Evolutionary conservation across 2,797 vertebrate genomes (phyloP).

Genomic region (Malacoctenus gilli): DNA sequence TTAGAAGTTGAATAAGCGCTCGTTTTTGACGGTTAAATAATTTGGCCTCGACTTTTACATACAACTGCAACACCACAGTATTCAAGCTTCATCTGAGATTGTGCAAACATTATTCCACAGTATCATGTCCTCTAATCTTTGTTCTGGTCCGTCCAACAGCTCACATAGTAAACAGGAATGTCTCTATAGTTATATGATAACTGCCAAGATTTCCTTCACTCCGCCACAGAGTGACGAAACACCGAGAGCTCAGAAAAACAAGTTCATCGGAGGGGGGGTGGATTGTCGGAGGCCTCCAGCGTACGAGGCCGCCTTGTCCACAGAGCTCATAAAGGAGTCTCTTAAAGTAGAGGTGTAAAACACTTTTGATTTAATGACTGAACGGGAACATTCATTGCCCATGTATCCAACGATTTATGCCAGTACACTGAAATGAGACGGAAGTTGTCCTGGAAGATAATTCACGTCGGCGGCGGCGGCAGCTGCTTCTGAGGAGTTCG

Average conservation of each 20-base stretch:
- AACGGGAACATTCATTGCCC: slow-evolving; percentile 39
- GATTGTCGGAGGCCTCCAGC: slow-evolving; percentile 49
- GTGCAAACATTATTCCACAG: slow-evolving; percentile 66
- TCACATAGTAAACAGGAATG: slow-evolving; percentile 71
- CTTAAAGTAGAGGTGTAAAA: too few relatives aligned
- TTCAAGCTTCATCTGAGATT: slow-evolving; percentile 49
- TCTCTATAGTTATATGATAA: slow-evolving; percentile 81
- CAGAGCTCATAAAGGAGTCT: slow-evolving; percentile 49
- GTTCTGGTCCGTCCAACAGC: slow-evolving; percentile 50
- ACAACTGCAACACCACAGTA: slow-evolving; percentile 37
- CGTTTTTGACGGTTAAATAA: too few relatives aligned
- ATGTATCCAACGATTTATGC: slow-evolving; percentile 31
- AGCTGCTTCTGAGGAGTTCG: slow-evolving; percentile 32
- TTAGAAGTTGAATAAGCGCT: background rate
- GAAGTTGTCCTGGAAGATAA: slow-evolving; percentile 49
- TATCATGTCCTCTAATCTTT: slow-evolving; percentile 38
- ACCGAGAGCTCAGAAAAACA: slow-evolving; percentile 38
- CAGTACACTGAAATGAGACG: slow-evolving; percentile 30
- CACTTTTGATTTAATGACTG: slow-evolving; percentile 30
- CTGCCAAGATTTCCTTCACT: slow-evolving; percentile 62
- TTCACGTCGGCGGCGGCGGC: slow-evolving; percentile 41
- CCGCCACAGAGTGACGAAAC: slow-evolving; percentile 57
- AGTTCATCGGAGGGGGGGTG: slow-evolving; percentile 41
- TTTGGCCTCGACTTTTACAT: slow-evolving; percentile 3
- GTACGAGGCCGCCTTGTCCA: slow-evolving; percentile 27